Conservation (phyloP, 2,113 vertebrate genomes). For the Pluvialis apricaria region DNA sequence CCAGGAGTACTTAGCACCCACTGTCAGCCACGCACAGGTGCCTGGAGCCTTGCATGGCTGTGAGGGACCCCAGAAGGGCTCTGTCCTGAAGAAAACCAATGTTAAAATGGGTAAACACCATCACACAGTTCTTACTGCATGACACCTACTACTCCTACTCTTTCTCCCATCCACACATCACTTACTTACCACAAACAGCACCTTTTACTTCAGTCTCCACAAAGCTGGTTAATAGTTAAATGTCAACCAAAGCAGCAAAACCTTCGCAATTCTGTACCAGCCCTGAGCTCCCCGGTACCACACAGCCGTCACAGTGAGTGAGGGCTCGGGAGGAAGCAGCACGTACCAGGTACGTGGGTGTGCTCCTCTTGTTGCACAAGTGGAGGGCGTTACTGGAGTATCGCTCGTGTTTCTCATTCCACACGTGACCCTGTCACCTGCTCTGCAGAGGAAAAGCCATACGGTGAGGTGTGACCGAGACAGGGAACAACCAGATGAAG, state of each 20-base stretch:
- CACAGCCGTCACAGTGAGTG: not conserved
- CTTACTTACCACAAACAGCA: constrained; percentile 10
- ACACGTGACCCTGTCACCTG: not conserved
- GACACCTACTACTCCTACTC: constrained; percentile 2
- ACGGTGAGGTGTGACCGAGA: fast-evolving
- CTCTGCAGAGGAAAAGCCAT: not conserved
- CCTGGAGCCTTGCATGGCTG: not conserved
- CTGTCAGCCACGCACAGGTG: not conserved
- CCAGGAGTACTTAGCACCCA: not conserved
- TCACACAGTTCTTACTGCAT: not conserved
- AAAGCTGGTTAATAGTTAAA: not conserved
- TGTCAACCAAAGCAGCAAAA: constrained; percentile 6
- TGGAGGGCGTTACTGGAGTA: not conserved
- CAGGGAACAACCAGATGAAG: not conserved
- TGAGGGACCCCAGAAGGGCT: not conserved
- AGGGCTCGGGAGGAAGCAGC: not conserved
- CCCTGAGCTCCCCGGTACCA: not conserved
- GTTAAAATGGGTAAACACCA: not conserved
- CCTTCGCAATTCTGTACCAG: not conserved
- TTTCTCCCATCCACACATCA: not conserved
- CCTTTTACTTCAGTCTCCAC: not conserved
- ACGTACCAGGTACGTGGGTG: fast-evolving
- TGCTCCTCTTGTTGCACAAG: not conserved
- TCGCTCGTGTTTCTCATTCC: not conserved
- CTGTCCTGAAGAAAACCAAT: not conserved